Base-by-base conservation (phyloP, 2,797 vertebrate species). In the Melanogrammus aeglefinus region DNA sequence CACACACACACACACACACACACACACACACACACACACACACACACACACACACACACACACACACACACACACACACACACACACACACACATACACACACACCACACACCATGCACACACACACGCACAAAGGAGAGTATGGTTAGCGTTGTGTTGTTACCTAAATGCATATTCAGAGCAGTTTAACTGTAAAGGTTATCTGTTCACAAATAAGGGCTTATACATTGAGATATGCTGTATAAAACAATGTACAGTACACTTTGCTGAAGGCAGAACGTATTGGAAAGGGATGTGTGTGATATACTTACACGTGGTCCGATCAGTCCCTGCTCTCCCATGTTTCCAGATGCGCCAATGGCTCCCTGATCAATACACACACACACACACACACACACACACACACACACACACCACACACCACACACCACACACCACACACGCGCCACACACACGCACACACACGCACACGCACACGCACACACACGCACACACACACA, bases 241-340 rank as follows among this genome's bases (percentile, higher is more conserved):
- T 63, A 63, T 63, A 18, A 24, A 21, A 63, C 16, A 57, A 63
- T 63, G n/a, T 63, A 63, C 8, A 63, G 18, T 57, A 57, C 5
- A 21, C 57, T 63, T 21, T 63, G 21, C 7, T 63, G n/a, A 63
- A 63, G 4, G 21, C 21, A 63, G 6, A 21, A 57, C 6, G 18
- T 57, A 57, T 57, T 3, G 47, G 4, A 13, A 14, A 2, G 16
- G 47, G 16, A 63, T 63, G 16, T 24, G 21, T 63, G 57, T 63
- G 66, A 76, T 75, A 3, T 82, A 94, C 95, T 82, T 86, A 99
- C 98, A 88, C 98, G 94, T 78, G 94, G 96, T 77, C 98, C 98
- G 31, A 95, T 39, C 29, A 99, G 93, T 80, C 98, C 98, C 90
- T 96, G 96, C 78, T 98, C 97, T 84, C 98, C 98, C 0, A 94